Conservation (phyloP, 2,888 invertebrate species). For the Fabriciana adippe region DNA sequence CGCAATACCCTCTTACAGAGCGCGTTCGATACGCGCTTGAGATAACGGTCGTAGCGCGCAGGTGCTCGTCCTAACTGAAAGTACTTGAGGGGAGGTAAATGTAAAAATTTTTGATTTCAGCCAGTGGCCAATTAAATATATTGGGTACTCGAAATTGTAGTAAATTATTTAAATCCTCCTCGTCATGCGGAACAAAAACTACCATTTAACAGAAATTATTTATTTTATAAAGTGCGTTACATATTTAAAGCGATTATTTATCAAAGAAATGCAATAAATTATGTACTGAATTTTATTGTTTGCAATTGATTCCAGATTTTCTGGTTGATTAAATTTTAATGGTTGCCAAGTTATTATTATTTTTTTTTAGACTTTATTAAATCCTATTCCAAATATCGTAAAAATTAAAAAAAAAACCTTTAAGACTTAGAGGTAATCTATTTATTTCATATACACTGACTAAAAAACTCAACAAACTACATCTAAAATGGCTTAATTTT, state of each 20-base stretch:
- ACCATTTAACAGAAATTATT: conserved; percentile 61
- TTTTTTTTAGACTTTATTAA: conserved; percentile 10
- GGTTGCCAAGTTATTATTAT: conserved; percentile 9
- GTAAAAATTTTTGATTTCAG: conserved; percentile 77
- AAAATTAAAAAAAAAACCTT: conserved; percentile 57
- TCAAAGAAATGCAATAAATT: conserved; percentile 26
- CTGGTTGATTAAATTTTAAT: conserved; percentile 16
- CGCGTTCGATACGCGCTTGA: conserved; percentile 11
- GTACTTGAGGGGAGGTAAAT: conserved; percentile 67
- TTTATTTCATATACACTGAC: conserved; percentile 70
- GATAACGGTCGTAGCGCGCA: conserved; percentile 43
- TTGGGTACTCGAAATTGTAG: conserved; percentile 75
- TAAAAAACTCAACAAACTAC: conserved; percentile 59
- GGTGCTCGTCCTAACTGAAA: conserved; percentile 56
- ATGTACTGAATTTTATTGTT: conserved; percentile 25
- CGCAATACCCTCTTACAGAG: conserved; percentile 43
- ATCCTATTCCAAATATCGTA: conserved; percentile 16
- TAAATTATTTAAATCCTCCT: conserved; percentile 62
- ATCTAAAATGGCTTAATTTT: conserved; percentile 58
- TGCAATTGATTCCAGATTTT: conserved; percentile 17
- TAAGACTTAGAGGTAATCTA: conserved; percentile 69
- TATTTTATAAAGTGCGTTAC: conserved; percentile 60
- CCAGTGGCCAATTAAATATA: conserved; percentile 81
- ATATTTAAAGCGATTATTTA: conserved; percentile 24
- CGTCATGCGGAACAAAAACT: conserved; percentile 34